These are phyloP conservation scores for Shinisaurus crocodilurus DNA, from an alignment of 2,113 vertebrate species.

Conservation along the genomic window DNA sequence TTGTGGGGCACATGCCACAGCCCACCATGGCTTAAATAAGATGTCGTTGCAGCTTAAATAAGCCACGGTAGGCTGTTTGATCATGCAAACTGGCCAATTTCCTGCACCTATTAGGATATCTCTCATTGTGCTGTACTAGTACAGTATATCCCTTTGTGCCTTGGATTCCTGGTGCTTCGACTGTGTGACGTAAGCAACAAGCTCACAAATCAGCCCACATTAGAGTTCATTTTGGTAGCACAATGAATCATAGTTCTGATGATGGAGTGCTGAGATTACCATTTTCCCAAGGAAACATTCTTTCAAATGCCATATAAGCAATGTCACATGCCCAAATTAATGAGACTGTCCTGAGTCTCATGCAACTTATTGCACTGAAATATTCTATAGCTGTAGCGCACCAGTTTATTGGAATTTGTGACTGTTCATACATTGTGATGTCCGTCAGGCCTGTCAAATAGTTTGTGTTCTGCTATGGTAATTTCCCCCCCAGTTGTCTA, in stretches of 20 bases:
- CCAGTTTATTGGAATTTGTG: neutral
- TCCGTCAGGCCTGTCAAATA: neutral
- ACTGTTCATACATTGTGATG: neutral
- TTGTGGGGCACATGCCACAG: no score
- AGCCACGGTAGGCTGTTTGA: neutral
- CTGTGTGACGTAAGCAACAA: neutral
- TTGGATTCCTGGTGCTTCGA: neutral
- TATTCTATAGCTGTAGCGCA: neutral
- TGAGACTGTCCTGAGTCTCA: neutral
- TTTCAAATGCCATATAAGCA: neutral
- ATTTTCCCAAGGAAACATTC: neutral
- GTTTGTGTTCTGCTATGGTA: neutral
- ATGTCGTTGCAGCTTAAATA: no score
- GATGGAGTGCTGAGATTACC: neutral
- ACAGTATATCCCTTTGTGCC: neutral
- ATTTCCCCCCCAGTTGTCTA: neutral
- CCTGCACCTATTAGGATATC: neutral
- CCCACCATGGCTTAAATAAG: no score
- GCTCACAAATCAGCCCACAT: neutral
- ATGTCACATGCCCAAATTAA: neutral
- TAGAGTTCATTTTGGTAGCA: neutral
- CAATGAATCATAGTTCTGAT: neutral
- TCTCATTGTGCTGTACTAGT: neutral
- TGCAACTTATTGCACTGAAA: neutral
- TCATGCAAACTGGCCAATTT: neutral